Base-by-base conservation (phyloP, 2,113 vertebrate species). In the Pleuronectes platessa region DNA sequence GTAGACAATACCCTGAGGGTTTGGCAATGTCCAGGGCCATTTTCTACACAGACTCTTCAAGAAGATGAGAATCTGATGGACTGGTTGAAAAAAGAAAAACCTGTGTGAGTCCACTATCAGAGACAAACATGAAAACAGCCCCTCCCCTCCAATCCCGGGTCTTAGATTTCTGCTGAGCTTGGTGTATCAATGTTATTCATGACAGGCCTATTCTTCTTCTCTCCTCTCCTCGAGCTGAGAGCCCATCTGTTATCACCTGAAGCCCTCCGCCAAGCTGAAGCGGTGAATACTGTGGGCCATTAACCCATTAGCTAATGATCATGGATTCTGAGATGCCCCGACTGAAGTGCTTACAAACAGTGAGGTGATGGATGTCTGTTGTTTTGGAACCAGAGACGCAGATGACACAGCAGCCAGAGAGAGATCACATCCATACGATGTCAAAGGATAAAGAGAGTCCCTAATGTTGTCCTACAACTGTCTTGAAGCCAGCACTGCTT, bases 291-390 rank as follows among this genome's bases (percentile, higher is more conserved):
- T 65, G 11, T 17, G 40, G 20, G 35, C 24, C 54, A 77, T 86
- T 87, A 77, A 60, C 51, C 24, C 61, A 71, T 88, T 79, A 85
- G 72, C 74, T 62, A 82, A 87, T 77, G 68, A 87, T 76, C 64
- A 58, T 13, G n/a, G 55, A 63, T 71, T 66, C 47, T 73, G 35
- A 66, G n/a, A 18, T 61, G 72, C 17, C 53, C 53, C 42, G 37
- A 61, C 67, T 80, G 45, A 65, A 79, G 64, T 69, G 62, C 73
- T 68, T 60, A 62, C 54, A 70, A 81, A 68, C 59, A 65, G 37
- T 51, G 45, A 2, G 9, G n/a, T 64, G 56, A 79, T 61, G 5
- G 60, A 74, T 10, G 31, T 31, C 49, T 65, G 54, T 47, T 78
- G 2, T 1, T 70, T 70, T 78, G 42, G 62, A 68, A 24, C 9